phyloP scores from a whole-genome alignment of 2,113 vertebrate genomes.

The Suricata suricatta region DNA sequence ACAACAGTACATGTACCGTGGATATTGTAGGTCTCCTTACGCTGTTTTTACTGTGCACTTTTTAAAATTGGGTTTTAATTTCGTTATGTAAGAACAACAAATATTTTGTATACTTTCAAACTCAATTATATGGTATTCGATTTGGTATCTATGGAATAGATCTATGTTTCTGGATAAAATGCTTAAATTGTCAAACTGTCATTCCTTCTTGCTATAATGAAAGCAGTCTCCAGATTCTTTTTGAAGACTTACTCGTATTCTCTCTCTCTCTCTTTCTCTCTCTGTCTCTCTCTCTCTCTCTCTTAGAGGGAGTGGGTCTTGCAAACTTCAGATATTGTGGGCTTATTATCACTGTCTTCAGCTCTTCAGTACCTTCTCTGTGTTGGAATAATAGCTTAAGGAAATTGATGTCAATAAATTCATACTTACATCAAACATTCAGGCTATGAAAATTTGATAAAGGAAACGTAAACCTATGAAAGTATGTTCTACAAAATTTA shows the following conservation, averaged over 20 bases:
- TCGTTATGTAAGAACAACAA: conserved; percentile 82
- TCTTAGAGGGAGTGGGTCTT: not conserved
- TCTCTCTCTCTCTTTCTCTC: not conserved
- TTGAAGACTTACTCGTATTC: conserved; percentile 39
- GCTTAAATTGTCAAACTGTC: conserved; percentile 75
- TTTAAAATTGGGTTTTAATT: conserved; percentile 86
- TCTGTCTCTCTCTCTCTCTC: not conserved
- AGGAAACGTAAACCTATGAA: conserved; percentile 60
- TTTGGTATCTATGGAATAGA: conserved; percentile 80
- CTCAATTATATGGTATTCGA: conserved; percentile 78
- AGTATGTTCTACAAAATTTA: not conserved
- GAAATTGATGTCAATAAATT: conserved; percentile 79
- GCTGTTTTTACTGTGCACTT: conserved; percentile 88
- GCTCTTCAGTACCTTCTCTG: conserved; percentile 66
- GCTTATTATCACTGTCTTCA: conserved; percentile 69
- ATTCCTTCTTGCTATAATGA: conserved; percentile 70
- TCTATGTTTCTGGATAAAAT: conserved; percentile 79
- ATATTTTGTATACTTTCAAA: conserved; percentile 86
- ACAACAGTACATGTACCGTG: conserved; percentile 76
- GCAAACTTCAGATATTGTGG: conserved; percentile 76
- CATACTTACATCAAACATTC: conserved; percentile 66
- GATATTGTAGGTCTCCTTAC: conserved; percentile 84
- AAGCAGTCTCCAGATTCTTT: conserved; percentile 66
- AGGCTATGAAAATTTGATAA: conserved; percentile 64
- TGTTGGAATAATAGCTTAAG: conserved; percentile 79